Evolutionary conservation across 2,797 vertebrate genomes (phyloP).

Genomic region (Urosaurus nigricauda): DNA sequence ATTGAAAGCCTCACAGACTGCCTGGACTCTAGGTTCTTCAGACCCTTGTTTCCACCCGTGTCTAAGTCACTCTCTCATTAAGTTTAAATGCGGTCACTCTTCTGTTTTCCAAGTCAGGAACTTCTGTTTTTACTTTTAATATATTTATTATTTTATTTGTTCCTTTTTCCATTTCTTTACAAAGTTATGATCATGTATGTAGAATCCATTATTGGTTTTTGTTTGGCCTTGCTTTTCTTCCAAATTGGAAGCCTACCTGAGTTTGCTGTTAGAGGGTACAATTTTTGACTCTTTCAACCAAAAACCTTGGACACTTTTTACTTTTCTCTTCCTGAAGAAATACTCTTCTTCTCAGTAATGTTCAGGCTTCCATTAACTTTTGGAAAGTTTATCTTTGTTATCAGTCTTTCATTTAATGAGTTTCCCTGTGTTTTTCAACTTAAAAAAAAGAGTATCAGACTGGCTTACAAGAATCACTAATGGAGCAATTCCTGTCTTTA

Average conservation of each 20-base stretch:
- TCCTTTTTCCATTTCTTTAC: not conserved
- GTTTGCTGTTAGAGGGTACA: not conserved
- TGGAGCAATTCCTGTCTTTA: not conserved
- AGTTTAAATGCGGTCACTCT: not conserved
- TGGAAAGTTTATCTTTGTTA: not conserved
- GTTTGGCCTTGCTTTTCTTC: not conserved
- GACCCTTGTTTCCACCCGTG: not conserved
- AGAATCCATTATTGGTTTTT: not conserved
- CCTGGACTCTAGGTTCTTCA: not conserved
- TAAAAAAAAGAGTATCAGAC: not conserved
- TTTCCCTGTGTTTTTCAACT: not conserved
- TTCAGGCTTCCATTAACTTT: not conserved
- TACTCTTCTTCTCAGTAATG: not conserved
- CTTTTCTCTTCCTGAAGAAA: not conserved
- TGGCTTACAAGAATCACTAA: not conserved
- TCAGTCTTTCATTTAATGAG: not conserved
- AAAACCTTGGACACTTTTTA: not conserved
- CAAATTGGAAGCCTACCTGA: not conserved
- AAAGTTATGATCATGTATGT: not conserved
- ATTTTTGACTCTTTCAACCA: not conserved
- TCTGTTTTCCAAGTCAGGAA: not conserved
- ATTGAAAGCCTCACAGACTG: not conserved
- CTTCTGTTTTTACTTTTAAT: not conserved
- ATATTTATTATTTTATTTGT: not conserved
- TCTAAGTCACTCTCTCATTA: not conserved